Conservation (phyloP, 2,113 vertebrate species). For the Dromiciops gliroides region DNA sequence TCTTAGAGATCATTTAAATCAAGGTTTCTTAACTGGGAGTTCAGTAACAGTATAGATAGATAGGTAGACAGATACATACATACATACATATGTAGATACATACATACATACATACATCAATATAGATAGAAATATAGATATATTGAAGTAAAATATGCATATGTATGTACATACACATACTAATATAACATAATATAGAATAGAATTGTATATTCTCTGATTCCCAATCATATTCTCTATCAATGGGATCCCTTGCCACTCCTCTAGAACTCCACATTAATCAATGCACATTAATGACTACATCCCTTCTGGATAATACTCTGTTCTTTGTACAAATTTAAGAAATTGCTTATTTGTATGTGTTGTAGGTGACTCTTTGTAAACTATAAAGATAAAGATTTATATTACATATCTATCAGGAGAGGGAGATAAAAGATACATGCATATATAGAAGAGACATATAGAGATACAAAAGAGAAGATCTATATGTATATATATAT, state of each 20-base stretch:
- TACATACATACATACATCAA: not conserved
- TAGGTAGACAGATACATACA: not conserved
- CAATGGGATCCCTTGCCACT: not conserved
- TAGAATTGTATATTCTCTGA: no score
- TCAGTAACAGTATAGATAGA: not conserved
- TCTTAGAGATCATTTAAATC: not conserved
- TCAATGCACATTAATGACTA: slow-evolving; percentile 1
- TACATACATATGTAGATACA: not conserved
- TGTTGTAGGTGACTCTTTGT: not conserved
- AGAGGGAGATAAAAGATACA: no score
- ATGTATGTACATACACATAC: no score
- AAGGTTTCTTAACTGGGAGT: not conserved
- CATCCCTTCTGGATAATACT: not conserved
- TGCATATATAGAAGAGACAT: no score
- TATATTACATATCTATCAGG: not conserved
- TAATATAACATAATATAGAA: no score
- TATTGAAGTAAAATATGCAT: no score
- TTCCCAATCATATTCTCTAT: slow-evolving; percentile 13
- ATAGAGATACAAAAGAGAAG: no score
- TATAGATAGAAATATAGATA: not conserved
- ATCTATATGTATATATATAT: no score
- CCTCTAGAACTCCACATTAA: slow-evolving; percentile 3
- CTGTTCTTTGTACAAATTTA: slow-evolving; percentile 21
- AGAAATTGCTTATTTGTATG: not conserved
- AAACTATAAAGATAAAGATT: not conserved